Evolutionary conservation across 2,888 invertebrate species (phyloP), one percentile per base, ranked within the genome.

Genomic region (Pimpla rufipes): DNA sequence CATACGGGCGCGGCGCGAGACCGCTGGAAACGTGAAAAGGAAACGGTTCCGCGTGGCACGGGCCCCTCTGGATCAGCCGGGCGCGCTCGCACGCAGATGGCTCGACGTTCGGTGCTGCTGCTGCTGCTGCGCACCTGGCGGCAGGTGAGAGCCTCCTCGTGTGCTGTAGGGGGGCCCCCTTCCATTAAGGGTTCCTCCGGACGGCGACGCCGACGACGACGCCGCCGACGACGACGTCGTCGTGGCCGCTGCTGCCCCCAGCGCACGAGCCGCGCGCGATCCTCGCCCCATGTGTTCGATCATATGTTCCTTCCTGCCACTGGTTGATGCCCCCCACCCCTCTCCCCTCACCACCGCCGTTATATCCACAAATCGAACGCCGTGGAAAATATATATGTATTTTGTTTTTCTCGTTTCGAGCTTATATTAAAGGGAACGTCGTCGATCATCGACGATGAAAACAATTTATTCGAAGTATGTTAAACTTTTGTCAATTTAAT

Each of bases 111-210:
- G 77, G 82, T 85, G 76, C 86, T 87, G 79, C 70, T 81, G 70
- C 67, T 78, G 68, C 73, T 82, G 29, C 29, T 5, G 29, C 66
- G 87, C 92, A 92, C 92, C 92, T 92, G 92, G 90, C 90, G 90
- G 89, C 90, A 90, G 90, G 90, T 90, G 90, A 88, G 90, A 88
- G 85, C 83, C 80, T 79, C 85, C 87, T 70, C 73, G 37, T 79
- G 66, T 79, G 66, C 80, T 80, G 76, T 73, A 85, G 74, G 90
- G 90, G 90, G 89, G n/a, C n/a, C 80, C 85, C 76, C 85, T 55
- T 64, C 37, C 59, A 77, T 81, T 83, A 78, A 81, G 81, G 83
- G 77, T 78, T 81, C 81, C 71, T 67, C 42, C 23, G 21, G 21
- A 40, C 57, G 23, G 47, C 47, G 50, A 40, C 21, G 23, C 8